A percentile compares a stretch with the other conserved stretches of the same genome.
Evolutionary conservation across 2,888 invertebrate species (phyloP).

Genomic region (Drosophila lacicola): DNA sequence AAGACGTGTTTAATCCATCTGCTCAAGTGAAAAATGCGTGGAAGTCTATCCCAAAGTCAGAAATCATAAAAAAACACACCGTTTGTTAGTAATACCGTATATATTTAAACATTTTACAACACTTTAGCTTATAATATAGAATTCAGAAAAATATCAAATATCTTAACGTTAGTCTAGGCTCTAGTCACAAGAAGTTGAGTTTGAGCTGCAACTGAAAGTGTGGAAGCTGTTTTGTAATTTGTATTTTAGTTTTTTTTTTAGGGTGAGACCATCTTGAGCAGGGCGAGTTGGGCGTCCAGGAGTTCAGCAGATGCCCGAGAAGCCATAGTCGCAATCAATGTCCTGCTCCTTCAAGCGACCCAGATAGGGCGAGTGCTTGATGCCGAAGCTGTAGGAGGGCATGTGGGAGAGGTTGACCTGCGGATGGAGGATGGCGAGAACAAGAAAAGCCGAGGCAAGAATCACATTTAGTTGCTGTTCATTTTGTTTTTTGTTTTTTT

Average conservation of each 20-base stretch:
- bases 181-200: slow-evolving; percentile 39
- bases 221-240: slow-evolving; percentile 38
- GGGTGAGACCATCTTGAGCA: slow-evolving; percentile 65
- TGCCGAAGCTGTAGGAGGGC: slow-evolving; percentile 92
- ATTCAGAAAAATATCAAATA: slow-evolving; percentile 55
- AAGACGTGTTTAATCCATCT: too few species aligned
- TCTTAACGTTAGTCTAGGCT: slow-evolving; percentile 62
- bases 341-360: slow-evolving; percentile 85
- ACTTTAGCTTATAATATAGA: slow-evolving; percentile 58
- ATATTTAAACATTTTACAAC: slow-evolving; percentile 67
- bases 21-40: too few species aligned
- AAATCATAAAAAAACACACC: neutral
- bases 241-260: neutral
- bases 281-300: slow-evolving; percentile 23
- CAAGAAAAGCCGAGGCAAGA: too few species aligned
- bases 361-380: slow-evolving; percentile 93
- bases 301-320: slow-evolving; percentile 82
- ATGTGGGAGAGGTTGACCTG: slow-evolving; percentile 88
- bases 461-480: neutral
- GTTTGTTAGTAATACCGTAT: slow-evolving; percentile 35
- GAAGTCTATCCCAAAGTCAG: neutral
- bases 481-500: neutral
- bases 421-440: neutral
- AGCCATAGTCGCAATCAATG: slow-evolving; percentile 71
- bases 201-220: slow-evolving; percentile 46